Evolutionary conservation across 1,140 invertebrate genomes (phyloP).

Genomic region (Lithobius niger): DNA sequence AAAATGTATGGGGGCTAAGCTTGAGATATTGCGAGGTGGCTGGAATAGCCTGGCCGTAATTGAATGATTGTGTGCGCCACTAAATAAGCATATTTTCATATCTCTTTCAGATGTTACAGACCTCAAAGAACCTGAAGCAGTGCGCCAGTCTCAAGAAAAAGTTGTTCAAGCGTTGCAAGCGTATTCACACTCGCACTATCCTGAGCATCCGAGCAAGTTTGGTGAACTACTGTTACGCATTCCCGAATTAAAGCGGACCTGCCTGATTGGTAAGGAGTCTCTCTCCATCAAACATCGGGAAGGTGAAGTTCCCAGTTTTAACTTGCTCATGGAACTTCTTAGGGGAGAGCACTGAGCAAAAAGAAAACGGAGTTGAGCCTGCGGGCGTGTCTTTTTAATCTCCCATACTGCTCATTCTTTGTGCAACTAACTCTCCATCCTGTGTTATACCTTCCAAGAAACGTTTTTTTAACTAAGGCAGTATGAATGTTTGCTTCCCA

Average conservation of each 20-base stretch:
- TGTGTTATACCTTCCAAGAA: too few relatives aligned
- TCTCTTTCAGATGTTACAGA: slow-evolving; percentile 67
- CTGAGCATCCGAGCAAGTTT: slow-evolving; percentile 83
- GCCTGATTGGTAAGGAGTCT: slow-evolving; percentile 88
- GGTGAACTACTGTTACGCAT: slow-evolving; percentile 83
- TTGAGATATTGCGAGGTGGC: too few relatives aligned
- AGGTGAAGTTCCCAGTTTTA: slow-evolving; percentile 69
- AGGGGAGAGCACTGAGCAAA: slow-evolving; percentile 51
- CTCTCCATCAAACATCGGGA: slow-evolving; percentile 70
- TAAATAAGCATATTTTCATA: too few relatives aligned
- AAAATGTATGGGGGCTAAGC: too few relatives aligned
- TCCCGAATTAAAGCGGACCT: slow-evolving; percentile 85
- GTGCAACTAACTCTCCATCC: too few relatives aligned
- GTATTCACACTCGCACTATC: slow-evolving; percentile 82
- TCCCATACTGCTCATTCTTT: too few relatives aligned
- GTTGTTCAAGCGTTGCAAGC: slow-evolving; percentile 81
- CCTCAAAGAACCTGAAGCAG: slow-evolving; percentile 77
- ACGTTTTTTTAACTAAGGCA: too few relatives aligned
- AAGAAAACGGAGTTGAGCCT: too few relatives aligned
- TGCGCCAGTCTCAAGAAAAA: slow-evolving; percentile 82
- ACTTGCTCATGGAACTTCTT: slow-evolving; percentile 85
- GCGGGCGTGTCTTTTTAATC: too few relatives aligned
- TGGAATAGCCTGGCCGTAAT: too few relatives aligned
- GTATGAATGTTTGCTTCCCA: too few relatives aligned
- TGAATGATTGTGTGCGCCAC: too few relatives aligned